Conservation (phyloP, 2,888 invertebrate species). For the Heterodera filipjevi region DNA sequence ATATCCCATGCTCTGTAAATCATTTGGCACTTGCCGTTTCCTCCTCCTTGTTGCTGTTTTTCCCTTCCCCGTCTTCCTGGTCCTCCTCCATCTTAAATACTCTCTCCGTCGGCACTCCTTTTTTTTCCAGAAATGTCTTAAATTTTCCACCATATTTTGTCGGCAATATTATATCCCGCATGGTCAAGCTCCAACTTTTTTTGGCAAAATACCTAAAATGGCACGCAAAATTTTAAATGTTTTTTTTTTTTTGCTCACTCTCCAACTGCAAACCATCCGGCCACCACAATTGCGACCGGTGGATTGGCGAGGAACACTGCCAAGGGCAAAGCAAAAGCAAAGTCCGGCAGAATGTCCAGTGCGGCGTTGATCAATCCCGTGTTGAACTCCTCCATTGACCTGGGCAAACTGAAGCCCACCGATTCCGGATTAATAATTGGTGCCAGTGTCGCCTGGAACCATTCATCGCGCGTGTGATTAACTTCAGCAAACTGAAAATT, state of each 20-base stretch:
- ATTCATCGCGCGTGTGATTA: slow-evolving; percentile 2
- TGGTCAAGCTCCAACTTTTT: not conserved
- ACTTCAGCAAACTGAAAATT: not conserved
- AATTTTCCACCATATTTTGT: not conserved
- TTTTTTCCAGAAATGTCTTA: not conserved
- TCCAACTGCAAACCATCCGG: not conserved
- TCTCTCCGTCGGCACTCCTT: not conserved
- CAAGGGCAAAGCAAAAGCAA: slow-evolving; percentile 7
- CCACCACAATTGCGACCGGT: not conserved
- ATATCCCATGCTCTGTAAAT: no score
- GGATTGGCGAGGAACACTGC: not conserved
- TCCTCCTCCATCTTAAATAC: not conserved
- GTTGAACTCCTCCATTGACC: not conserved
- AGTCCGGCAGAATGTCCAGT: not conserved
- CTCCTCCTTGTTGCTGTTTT: not conserved
- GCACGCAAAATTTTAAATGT: not conserved
- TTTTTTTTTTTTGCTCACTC: not conserved
- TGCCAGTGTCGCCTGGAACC: not conserved
- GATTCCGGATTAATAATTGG: not conserved
- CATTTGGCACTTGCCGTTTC: not conserved
- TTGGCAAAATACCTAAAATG: not conserved
- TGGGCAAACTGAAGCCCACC: not conserved
- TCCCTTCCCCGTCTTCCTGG: not conserved
- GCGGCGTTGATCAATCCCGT: not conserved
- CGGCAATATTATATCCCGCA: not conserved